These are phyloP conservation scores for Engystomops pustulosus DNA, from an alignment of 2,113 vertebrate species.

Conservation along the genomic window DNA sequence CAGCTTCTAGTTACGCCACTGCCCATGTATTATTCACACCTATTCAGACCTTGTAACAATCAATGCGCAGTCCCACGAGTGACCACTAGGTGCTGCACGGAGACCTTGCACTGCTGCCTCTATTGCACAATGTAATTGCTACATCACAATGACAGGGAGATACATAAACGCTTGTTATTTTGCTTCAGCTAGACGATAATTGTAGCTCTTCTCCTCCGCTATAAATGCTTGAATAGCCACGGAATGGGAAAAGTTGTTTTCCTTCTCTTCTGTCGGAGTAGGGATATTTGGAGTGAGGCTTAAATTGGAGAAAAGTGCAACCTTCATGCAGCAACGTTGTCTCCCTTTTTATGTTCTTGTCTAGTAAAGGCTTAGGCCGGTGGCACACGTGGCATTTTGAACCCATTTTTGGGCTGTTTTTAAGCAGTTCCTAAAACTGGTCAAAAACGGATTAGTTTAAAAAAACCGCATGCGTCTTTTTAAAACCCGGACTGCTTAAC, in stretches of 20 bases:
- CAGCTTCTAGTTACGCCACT: no score
- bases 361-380: no score
- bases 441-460: no score
- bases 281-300: neutral
- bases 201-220: neutral
- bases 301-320: neutral
- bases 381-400: no score
- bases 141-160: neutral
- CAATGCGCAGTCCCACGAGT: neutral
- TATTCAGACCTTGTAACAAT: neutral
- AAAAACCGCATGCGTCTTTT: no score
- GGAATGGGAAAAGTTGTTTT: neutral
- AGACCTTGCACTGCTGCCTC: neutral
- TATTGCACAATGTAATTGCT: neutral
- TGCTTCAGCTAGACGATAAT: neutral
- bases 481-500: no score
- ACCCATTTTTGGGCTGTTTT: no score
- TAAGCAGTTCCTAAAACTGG: no score
- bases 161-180: neutral
- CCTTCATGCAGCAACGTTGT: no score
- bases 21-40: no score
- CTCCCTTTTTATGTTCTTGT: no score
- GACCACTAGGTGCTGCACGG: constrained; percentile 9
- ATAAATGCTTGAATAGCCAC: neutral
- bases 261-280: neutral